These are phyloP conservation scores for Sesia bembeciformis DNA, from an alignment of 2,888 invertebrate genomes.

Conservation along the genomic window DNA sequence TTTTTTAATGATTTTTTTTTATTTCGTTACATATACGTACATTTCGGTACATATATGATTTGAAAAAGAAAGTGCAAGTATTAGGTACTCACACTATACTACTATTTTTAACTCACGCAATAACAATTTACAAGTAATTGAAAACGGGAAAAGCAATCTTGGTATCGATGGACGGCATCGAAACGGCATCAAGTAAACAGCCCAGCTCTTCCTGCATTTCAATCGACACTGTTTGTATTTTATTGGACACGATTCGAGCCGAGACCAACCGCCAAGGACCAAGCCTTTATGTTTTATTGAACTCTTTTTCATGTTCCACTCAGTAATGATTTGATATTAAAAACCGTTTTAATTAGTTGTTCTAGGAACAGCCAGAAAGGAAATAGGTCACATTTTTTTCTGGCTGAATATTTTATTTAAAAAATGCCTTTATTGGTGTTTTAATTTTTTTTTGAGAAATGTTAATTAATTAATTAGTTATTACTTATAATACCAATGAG, in stretches of 20 bases:
- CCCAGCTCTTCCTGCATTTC: slow-evolving; percentile 61
- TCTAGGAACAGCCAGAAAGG: neutral
- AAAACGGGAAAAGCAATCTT: slow-evolving; percentile 63
- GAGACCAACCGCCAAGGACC: slow-evolving; percentile 27
- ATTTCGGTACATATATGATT: too few relatives aligned
- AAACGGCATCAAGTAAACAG: slow-evolving; percentile 57
- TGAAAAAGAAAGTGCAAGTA: too few relatives aligned
- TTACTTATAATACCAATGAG: too few relatives aligned
- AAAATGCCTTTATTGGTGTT: too few relatives aligned
- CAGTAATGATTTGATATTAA: neutral
- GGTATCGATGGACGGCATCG: slow-evolving; percentile 47
- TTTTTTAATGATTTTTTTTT: too few relatives aligned
- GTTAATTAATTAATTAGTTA: too few relatives aligned
- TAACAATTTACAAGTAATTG: slow-evolving; percentile 58
- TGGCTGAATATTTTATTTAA: too few relatives aligned
- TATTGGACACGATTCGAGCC: slow-evolving; percentile 45
- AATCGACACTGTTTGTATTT: slow-evolving; percentile 68
- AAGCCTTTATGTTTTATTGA: slow-evolving; percentile 58
- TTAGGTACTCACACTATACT: neutral
- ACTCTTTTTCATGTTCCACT: slow-evolving; percentile 37
- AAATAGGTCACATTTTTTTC: neutral
- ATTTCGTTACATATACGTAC: too few relatives aligned
- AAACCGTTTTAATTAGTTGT: slow-evolving; percentile 2
- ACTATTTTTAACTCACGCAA: slow-evolving; percentile 44
- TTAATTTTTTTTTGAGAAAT: too few relatives aligned